Percentiles rank a stretch among this genome's conserved stretches.
Evolutionary conservation across 2,888 invertebrate genomes (phyloP).

Genomic region (Catocala fraxini): DNA sequence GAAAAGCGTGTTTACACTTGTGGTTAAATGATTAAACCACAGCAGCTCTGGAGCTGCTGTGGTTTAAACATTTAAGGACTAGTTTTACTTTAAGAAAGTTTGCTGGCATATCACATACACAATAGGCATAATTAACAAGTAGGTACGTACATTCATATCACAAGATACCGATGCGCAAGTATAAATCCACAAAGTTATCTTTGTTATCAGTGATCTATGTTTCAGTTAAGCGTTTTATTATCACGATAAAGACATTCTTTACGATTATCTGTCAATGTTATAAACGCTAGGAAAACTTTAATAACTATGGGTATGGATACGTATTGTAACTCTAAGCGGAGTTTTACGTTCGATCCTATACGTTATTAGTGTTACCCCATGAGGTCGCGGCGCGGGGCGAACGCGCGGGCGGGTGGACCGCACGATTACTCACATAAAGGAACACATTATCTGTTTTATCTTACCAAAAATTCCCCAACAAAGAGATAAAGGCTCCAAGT

Average conservation of each 20-base stretch:
- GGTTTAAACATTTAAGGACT: too few species aligned
- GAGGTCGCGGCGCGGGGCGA: slow-evolving; percentile 63
- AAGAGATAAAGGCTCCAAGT: slow-evolving; percentile 82
- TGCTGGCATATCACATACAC: not conserved
- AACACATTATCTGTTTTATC: slow-evolving; percentile 84
- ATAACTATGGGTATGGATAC: slow-evolving; percentile 32
- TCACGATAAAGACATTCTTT: slow-evolving; percentile 60
- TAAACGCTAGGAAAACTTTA: slow-evolving; percentile 51
- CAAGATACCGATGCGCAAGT: slow-evolving; percentile 34
- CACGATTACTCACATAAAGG: slow-evolving; percentile 78
- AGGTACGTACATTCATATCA: slow-evolving; percentile 18
- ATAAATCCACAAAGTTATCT: slow-evolving; percentile 52
- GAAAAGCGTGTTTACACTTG: too few species aligned
- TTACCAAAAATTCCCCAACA: slow-evolving; percentile 78
- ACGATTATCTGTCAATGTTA: slow-evolving; percentile 58
- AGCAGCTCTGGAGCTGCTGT: too few species aligned
- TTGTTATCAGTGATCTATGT: slow-evolving; percentile 55
- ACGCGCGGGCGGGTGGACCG: slow-evolving; percentile 41
- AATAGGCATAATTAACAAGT: slow-evolving; percentile 17
- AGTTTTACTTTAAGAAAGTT: too few species aligned
- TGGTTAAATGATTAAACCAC: too few species aligned
- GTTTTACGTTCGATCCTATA: slow-evolving; percentile 19
- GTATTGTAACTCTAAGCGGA: slow-evolving; percentile 31
- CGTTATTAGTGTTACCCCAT: slow-evolving; percentile 61
- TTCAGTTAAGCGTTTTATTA: slow-evolving; percentile 57